Evolutionary conservation across 2,113 vertebrate genomes (phyloP), one percentile per base, ranked within the genome.

Genomic region (Datnioides undecimradiatus): DNA sequence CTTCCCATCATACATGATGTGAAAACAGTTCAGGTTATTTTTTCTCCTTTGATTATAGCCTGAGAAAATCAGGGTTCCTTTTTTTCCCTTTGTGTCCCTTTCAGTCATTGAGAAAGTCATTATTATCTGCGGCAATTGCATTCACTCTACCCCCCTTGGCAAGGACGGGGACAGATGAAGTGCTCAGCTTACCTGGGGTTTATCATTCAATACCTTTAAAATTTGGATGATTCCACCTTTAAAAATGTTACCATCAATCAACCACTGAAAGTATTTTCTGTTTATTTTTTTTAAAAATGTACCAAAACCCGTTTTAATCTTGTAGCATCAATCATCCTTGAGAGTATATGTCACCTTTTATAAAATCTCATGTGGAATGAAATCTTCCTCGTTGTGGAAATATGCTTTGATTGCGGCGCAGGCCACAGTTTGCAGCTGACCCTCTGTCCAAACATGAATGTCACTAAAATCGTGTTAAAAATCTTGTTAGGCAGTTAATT

Each of bases 21-120:
- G 65, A 54, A 57, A 31, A 52, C 21, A 63, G 63, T 71, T 70
- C 48, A 48, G 29, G 16, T 6, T 43, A 21, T 73, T 79, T 73
- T 58, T 73, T 63, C 38, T 27, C 23, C 38, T 64, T 77, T 85
- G 70, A 86, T 84, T 72, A 65, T 3, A 62, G 41, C 45, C 45
- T 29, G 40, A 33, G n/a, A 83, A 70, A 72, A 31, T n/a, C 10
- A 16, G 11, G 3, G 4, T 58, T 64, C 34, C 5, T 58, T 25
- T 52, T 51, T 57, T 49, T 21, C 14, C 72, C 21, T 63, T 55
- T 69, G 23, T 49, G 33, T 25, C 45, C 68, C 54, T 73, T 83
- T 71, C 51, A 73, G 62, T 85, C 76, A 73, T 87, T 79, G 64
- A 88, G 69, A 79, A 71, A 75, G 71, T 76, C 36, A 58, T 84